Conservation (phyloP, 2,797 vertebrate species). For the Trematomus bernacchii region DNA sequence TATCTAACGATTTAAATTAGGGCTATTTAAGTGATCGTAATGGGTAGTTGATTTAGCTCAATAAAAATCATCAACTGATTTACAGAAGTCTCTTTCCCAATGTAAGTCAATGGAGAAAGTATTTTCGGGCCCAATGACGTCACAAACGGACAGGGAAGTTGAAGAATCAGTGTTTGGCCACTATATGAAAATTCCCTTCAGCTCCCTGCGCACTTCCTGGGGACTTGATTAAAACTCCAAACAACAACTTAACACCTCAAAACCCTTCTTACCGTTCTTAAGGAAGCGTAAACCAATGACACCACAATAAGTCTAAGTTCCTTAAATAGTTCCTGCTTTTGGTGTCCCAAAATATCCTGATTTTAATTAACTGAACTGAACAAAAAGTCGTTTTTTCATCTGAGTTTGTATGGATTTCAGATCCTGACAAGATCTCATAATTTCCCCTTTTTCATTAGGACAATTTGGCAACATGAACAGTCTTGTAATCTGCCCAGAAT, state of each 20-base stretch:
- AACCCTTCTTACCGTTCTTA: background rate
- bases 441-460: conserved; percentile 13
- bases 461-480: conserved; percentile 10
- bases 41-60: no score
- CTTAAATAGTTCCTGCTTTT: background rate
- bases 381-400: background rate
- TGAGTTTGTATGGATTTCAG: background rate
- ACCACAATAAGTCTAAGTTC: background rate
- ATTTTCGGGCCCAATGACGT: no score
- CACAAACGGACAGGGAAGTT: no score
- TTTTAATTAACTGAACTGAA: background rate
- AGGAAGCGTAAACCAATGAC: background rate
- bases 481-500: conserved; percentile 29
- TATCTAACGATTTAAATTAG: no score
- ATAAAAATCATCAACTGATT: no score
- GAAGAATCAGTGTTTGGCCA: no score
- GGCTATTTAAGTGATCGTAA: no score
- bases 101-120: no score
- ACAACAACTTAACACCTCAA: background rate
- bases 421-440: conserved; percentile 27
- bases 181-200: no score
- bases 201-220: no score
- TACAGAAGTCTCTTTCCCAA: no score
- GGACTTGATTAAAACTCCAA: no score
- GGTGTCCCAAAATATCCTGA: background rate